Evolutionary conservation across 2,113 vertebrate species (phyloP), one percentile per base, ranked within the genome.

Genomic region (Rutilus rutilus): DNA sequence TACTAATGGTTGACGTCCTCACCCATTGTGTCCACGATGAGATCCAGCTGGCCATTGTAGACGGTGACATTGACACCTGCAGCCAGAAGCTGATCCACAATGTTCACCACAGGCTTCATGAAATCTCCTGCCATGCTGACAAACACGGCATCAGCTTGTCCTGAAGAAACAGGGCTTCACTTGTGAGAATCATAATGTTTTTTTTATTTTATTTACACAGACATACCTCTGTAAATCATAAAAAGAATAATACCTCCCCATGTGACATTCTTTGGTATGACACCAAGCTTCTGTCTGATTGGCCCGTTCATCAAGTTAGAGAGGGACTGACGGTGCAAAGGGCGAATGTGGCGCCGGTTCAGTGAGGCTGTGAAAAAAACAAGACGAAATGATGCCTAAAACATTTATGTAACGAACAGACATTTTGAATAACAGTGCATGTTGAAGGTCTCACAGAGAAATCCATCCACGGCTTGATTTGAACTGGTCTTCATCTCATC

Each of bases 21-120:
- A 99, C 98, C 98, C 86, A 99, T 95, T 21, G 98, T 99, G 93
- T 98, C 97, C 93, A 99, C 98, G 0, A 99, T 99, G 86, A 99
- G 97, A 90, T 99, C 98, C 75, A 99, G 94, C 91, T 99, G 98
- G 14, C 98, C 98, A 0, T 99, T 99, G 84, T 99, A 99, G 82
- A 99, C 91, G 0, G 96, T 98, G 79, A 99, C 97, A 0, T 92
- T 99, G 89, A 99, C 90, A 0, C 95, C 96, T 0, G 94, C 95
- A 12, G 86, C 89, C 91, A 99, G 90, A 87, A 99, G 90, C 87
- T 96, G 86, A 25, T 99, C 97, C 23, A 99, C 97, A 0, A 96
- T 88, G 87, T 94, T 92, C 74, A 97, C 92, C 82, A 95, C 98
- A 0, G 97, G 95, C 90, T 92, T 97, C 97, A 99, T 99, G 90